Base-by-base conservation (phyloP, 2,113 vertebrate species). In the Oplegnathus fasciatus region DNA sequence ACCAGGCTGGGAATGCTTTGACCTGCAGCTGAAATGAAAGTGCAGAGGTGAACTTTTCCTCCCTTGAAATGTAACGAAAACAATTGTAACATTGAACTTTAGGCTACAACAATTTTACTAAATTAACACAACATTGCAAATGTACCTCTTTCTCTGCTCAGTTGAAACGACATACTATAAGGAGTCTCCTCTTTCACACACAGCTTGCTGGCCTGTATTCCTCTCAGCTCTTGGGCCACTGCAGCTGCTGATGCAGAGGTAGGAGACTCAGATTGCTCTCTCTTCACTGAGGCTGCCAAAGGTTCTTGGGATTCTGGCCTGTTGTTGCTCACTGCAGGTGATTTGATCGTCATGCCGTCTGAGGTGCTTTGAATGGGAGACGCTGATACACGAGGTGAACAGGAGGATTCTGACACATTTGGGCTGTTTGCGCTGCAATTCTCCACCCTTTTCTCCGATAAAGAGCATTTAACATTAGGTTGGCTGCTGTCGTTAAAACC, bases 101-200 rank as follows among this genome's bases (percentile, higher is more conserved):
- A 34, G 58, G 24, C 7, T 37, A 6, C 30, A 24, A 64, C 2
- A 9, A 17, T 67, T 32, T 95, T 91, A 6, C 48, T 10, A 32
- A 50, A 65, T 11, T 8, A 74, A 11, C 20, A 58, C 5, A 48
- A 66, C 93, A 91, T 94, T 75, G 91, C 82, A 93, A 92, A 50
- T 5, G 24, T 97, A 99, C 98, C 98, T 95, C 96, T 97, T 88
- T 99, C 97, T 94, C 96, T 95, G 96, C 92, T 97, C 95, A 97
- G 86, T 13, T 91, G 97, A 95, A 97, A 97, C 86, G 97, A 96
- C 94, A 96, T 95, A 88, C 95, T 95, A 93, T 97, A 97, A 87
- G 96, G 95, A 89, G 92, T 92, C 93, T 99, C 97, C 90, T 98
- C 97, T 96, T 98, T 97, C 95, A 97, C 90, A 92, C 94, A 73